Conservation (phyloP, 2,888 invertebrate genomes). For the Oscheius onirici region DNA sequence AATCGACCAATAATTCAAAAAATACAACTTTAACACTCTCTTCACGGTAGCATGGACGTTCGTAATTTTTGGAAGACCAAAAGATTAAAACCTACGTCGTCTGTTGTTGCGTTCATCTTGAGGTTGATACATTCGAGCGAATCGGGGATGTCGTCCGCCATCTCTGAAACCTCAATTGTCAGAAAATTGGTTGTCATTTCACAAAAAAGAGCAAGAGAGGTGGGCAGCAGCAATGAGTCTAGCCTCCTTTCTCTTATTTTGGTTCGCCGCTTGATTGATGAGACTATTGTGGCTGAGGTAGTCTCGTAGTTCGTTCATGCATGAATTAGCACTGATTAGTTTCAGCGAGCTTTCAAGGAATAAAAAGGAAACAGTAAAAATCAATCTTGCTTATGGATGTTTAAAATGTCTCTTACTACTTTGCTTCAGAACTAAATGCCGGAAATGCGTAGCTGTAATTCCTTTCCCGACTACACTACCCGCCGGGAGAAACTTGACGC, state of each 20-base stretch:
- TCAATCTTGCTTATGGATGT: neutral
- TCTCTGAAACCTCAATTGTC: slow-evolving; percentile 23
- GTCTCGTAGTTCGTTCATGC: neutral
- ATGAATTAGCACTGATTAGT: slow-evolving; percentile 7
- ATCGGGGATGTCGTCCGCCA: slow-evolving; percentile 66
- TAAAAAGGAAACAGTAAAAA: neutral
- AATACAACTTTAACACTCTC: neutral
- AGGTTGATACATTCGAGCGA: slow-evolving; percentile 70
- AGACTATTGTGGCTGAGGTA: slow-evolving; percentile 18
- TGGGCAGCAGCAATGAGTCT: neutral
- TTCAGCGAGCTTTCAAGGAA: neutral
- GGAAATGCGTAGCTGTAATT: slow-evolving; percentile 19
- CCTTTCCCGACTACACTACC: neutral
- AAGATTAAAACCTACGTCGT: slow-evolving; percentile 61
- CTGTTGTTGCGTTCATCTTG: slow-evolving; percentile 69
- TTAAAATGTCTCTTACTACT: neutral
- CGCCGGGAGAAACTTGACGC: slow-evolving; percentile 13
- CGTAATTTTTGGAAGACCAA: neutral
- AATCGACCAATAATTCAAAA: neutral
- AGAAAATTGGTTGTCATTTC: neutral
- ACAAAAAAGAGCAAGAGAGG: neutral
- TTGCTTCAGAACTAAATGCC: slow-evolving; percentile 4
- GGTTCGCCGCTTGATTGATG: slow-evolving; percentile 23
- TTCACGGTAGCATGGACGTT: neutral
- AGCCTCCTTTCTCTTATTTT: slow-evolving; percentile 14